Conservation (phyloP, 2,113 vertebrate genomes). For the Empidonax traillii region DNA sequence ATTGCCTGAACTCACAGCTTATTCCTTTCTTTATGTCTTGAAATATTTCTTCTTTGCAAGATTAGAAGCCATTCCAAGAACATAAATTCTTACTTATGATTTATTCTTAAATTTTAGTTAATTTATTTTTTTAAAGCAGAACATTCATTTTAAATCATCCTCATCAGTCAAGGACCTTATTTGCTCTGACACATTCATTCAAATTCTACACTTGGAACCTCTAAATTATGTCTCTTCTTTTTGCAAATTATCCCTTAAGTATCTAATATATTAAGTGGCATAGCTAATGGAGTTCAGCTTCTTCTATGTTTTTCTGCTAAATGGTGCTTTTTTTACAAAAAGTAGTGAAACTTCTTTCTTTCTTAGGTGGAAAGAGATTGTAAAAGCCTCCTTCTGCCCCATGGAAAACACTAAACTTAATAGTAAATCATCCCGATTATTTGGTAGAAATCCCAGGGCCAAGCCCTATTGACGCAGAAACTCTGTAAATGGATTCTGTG, state of each 20-base stretch:
- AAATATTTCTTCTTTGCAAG: constrained; percentile 11
- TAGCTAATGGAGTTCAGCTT: not conserved
- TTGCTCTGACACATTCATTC: not conserved
- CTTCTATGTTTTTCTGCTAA: not conserved
- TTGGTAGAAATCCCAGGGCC: constrained; percentile 18
- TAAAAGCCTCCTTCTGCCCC: not conserved
- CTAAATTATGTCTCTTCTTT: not conserved
- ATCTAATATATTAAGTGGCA: not conserved
- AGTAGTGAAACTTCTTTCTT: not conserved
- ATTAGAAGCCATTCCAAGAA: not conserved
- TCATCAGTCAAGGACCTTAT: not conserved
- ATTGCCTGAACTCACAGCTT: not conserved
- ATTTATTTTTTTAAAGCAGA: not conserved
- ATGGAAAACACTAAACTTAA: not conserved
- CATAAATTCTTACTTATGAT: not conserved
- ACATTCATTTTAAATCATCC: not conserved
- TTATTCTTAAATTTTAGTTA: not conserved
- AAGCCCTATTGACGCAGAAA: constrained; percentile 9
- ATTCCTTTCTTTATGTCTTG: not conserved
- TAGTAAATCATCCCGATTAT: constrained; percentile 11
- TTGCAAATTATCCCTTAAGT: not conserved
- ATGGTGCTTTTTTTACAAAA: not conserved
- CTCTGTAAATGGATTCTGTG: constrained; percentile 33
- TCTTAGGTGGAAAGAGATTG: not conserved
- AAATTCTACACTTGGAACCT: not conserved